Evolutionary conservation across 2,888 invertebrate species (phyloP).

Genomic region (Leucoptera coffeella): DNA sequence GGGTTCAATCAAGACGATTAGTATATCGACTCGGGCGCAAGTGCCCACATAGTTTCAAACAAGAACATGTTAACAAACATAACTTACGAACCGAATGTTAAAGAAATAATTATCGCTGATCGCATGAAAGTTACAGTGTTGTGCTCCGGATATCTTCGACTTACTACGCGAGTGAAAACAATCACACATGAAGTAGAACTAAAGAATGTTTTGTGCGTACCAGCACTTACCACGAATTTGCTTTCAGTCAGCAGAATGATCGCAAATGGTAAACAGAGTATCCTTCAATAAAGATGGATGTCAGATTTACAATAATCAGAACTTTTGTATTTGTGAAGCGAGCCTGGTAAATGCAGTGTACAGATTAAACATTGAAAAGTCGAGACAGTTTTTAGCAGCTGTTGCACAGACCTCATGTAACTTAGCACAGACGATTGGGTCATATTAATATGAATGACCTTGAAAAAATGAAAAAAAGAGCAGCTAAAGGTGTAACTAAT

Average conservation of each 20-base stretch:
- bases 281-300: neutral
- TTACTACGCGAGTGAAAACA: neutral
- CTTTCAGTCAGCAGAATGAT: slow-evolving; percentile 7
- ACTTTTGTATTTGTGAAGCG: slow-evolving; percentile 1
- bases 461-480: slow-evolving; percentile 5
- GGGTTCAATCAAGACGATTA: neutral
- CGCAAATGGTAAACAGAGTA: slow-evolving; percentile 4
- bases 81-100: neutral
- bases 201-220: slow-evolving; percentile 9
- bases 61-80: neutral
- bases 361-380: neutral
- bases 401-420: neutral
- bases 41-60: neutral
- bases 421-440: neutral
- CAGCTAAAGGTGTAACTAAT: slow-evolving; percentile 6
- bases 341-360: neutral
- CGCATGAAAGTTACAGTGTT: neutral
- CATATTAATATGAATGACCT: slow-evolving; percentile 1
- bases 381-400: neutral
- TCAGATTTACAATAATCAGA: slow-evolving; percentile 1
- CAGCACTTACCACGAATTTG: slow-evolving; percentile 8
- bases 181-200: too few species aligned
- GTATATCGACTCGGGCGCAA: neutral
- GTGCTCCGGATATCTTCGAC: slow-evolving; percentile 1
- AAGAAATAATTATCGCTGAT: slow-evolving; percentile 1